Evolutionary conservation across 2,888 invertebrate genomes (phyloP).

Genomic region (Callinectes sapidus): DNA sequence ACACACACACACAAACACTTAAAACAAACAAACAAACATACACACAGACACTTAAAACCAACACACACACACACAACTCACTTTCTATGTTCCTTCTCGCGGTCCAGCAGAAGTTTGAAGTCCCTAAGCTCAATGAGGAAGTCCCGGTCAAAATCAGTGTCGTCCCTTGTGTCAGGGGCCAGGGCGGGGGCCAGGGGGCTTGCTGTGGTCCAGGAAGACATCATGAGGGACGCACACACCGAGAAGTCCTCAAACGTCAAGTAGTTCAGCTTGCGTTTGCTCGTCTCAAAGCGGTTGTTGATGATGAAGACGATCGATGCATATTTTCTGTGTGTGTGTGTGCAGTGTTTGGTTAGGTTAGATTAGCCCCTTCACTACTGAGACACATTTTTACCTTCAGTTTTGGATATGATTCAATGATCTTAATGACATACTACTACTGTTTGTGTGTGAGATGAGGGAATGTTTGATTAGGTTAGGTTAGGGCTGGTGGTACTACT

Average conservation of each 20-base stretch:
- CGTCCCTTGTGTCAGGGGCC: constrained; percentile 76
- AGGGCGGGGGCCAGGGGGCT: constrained; percentile 71
- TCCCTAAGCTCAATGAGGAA: constrained; percentile 92
- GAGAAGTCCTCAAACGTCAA: constrained; percentile 90
- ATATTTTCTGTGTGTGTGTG: constrained; percentile 81
- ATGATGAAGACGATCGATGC: constrained; percentile 94
- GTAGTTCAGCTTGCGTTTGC: constrained; percentile 91
- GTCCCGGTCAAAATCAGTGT: constrained; percentile 87
- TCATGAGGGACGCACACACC: constrained; percentile 91
- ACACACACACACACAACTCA: constrained; percentile 9
- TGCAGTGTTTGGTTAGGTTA: not conserved
- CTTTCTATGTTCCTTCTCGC: constrained; percentile 85
- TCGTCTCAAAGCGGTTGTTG: constrained; percentile 93
- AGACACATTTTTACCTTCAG: no score
- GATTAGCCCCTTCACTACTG: no score
- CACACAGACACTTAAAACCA: no score
- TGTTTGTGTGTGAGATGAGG: not conserved
- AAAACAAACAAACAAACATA: no score
- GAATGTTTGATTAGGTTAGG: no score
- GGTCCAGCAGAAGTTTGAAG: constrained; percentile 87
- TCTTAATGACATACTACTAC: no score
- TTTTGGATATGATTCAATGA: no score
- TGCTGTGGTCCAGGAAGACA: constrained; percentile 89
- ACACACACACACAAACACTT: no score
- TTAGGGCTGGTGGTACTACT: not conserved